Conservation (phyloP, 2,113 vertebrate species). For the Opisthocomus hoazin region DNA sequence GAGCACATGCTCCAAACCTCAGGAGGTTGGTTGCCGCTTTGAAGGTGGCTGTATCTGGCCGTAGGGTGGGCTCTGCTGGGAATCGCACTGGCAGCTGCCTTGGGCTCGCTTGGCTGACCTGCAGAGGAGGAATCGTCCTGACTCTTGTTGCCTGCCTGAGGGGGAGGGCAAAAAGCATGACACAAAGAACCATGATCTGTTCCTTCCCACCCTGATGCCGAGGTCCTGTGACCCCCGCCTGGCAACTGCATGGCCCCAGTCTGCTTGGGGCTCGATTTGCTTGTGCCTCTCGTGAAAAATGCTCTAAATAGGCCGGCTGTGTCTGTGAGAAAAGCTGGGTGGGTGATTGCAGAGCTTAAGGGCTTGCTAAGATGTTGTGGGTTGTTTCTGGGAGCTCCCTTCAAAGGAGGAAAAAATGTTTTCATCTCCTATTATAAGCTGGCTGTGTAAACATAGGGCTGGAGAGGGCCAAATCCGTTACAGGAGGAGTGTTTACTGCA, state of each 20-base stretch:
- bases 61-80: background rate
- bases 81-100: background rate
- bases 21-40: background rate
- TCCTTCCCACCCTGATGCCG: background rate
- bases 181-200: background rate
- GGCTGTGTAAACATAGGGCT: constrained; percentile 1
- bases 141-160: background rate
- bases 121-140: background rate
- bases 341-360: constrained; percentile 8
- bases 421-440: constrained; percentile 29
- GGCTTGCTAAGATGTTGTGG: background rate
- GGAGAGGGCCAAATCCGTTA: background rate
- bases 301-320: background rate
- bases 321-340: background rate
- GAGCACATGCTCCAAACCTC: background rate
- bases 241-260: fast-evolving
- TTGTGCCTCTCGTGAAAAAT: background rate
- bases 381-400: constrained; percentile 27
- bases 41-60: background rate
- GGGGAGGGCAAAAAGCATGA: background rate
- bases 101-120: background rate
- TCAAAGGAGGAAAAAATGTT: constrained; percentile 32
- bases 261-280: background rate
- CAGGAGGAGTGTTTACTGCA: background rate
- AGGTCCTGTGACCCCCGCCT: background rate